Percentiles rank a stretch among this genome's conserved stretches.
Evolutionary conservation across 30 jellyfish, hydroid and myxozoan genomes (phyloP).

Genomic region (Haliclystus octoradiatus): DNA sequence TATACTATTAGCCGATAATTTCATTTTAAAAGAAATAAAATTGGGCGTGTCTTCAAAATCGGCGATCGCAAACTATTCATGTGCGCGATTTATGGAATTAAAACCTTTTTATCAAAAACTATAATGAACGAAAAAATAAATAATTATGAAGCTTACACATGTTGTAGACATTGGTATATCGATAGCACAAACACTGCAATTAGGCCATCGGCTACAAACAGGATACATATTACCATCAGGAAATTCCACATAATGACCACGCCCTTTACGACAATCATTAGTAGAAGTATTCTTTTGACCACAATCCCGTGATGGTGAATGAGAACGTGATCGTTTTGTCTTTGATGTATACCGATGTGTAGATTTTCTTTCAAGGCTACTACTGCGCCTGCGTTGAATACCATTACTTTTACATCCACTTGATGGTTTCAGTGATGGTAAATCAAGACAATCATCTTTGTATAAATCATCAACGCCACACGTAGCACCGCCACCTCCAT

Average conservation of each 20-base stretch:
- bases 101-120: neutral
- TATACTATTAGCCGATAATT: no score
- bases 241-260: neutral
- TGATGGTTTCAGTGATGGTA: neutral
- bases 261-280: constrained; percentile 7
- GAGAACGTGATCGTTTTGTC: constrained; percentile 26
- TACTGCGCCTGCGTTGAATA: constrained; percentile 31
- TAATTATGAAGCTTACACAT: neutral
- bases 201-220: constrained; percentile 95
- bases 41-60: no score
- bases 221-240: constrained; percentile 49
- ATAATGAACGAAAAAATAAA: neutral
- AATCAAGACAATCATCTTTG: constrained; percentile 10
- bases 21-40: no score
- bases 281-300: neutral
- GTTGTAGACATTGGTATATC: constrained; percentile 44
- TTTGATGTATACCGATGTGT: constrained; percentile 4
- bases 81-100: neutral
- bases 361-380: constrained; percentile 23
- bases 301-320: constrained; percentile 11
- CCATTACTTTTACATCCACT: constrained; percentile 1
- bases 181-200: constrained; percentile 88
- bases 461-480: constrained; percentile 4
- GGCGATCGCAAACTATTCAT: no score
- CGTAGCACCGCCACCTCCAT: constrained; percentile 20